Percentiles rank a stretch among this genome's conserved stretches.
Evolutionary conservation across 2,113 vertebrate genomes (phyloP).

Genomic region (Alces alces): DNA sequence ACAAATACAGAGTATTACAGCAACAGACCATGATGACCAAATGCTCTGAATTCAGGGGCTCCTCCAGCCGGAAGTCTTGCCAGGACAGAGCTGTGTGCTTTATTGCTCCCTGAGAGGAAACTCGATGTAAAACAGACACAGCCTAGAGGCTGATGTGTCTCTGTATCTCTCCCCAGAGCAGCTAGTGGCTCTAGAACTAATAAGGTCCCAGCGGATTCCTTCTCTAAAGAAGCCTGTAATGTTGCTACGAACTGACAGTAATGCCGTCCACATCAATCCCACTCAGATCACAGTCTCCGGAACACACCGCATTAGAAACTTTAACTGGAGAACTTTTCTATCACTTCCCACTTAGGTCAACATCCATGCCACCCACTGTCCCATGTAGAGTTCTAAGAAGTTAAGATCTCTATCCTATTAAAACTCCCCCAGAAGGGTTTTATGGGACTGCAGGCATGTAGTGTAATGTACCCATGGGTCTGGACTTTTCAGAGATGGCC

Average conservation of each 20-base stretch:
- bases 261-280: background rate
- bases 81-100: background rate
- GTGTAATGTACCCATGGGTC: background rate
- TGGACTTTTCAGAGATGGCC: background rate
- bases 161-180: background rate
- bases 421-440: background rate
- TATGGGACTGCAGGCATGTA: background rate
- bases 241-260: background rate
- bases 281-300: background rate
- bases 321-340: background rate
- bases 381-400: background rate
- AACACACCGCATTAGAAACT: background rate
- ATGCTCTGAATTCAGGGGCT: background rate
- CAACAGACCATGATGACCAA: background rate
- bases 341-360: background rate
- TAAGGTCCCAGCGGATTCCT: background rate
- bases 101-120: background rate
- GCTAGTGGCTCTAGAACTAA: constrained; percentile 8
- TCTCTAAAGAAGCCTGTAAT: constrained; percentile 2
- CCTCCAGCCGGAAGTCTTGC: background rate
- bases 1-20: background rate
- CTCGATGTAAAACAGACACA: background rate
- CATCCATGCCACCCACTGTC: background rate
- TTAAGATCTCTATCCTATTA: background rate
- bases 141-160: background rate